phyloP scores from a whole-genome alignment of 1,140 invertebrate genomes.

The Bombus soroeensis region DNA sequence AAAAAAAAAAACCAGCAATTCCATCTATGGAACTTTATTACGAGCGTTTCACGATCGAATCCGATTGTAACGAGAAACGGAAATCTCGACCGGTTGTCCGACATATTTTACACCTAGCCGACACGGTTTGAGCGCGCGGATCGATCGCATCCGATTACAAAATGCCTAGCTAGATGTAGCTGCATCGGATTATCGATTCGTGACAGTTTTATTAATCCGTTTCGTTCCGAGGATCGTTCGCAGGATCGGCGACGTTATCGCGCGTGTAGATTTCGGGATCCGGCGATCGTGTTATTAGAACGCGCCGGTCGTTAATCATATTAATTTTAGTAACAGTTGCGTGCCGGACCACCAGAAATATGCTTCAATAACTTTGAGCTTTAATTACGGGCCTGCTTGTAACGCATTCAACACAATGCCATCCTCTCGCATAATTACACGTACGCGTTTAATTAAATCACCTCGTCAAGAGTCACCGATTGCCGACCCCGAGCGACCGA shows the following conservation, averaged over 20 bases:
- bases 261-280: neutral
- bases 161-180: neutral
- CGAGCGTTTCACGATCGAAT: neutral
- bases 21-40: neutral
- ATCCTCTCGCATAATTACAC: constrained; percentile 34
- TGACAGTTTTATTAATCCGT: constrained; percentile 9
- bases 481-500: neutral
- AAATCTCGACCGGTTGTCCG: neutral
- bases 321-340: constrained; percentile 25
- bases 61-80: neutral
- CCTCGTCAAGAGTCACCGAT: constrained; percentile 31
- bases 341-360: constrained; percentile 22
- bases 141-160: neutral
- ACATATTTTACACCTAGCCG: no score
- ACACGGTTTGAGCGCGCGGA: no score
- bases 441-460: constrained; percentile 42
- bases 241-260: neutral
- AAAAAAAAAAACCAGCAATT: neutral
- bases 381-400: constrained; percentile 35
- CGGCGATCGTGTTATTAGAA: constrained; percentile 14
- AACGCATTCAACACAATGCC: neutral
- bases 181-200: neutral
- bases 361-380: constrained; percentile 36
- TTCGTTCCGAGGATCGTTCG: neutral
- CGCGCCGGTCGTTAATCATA: neutral